A percentile compares a stretch with the other conserved stretches of the same genome.
phyloP scores from a whole-genome alignment of 1,140 invertebrate genomes.

The Akabosia matsudoensis region DNA sequence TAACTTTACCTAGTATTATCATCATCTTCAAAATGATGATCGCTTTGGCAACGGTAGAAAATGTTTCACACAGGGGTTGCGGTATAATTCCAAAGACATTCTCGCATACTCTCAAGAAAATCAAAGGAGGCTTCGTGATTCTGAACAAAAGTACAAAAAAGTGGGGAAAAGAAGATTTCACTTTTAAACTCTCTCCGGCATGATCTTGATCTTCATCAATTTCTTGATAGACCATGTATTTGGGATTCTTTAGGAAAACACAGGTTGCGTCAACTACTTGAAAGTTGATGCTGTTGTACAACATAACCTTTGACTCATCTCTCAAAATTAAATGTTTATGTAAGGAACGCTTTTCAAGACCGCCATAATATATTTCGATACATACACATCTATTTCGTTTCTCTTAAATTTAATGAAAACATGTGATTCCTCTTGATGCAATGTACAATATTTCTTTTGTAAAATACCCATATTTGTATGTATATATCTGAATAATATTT shows the following conservation, averaged over 20 bases:
- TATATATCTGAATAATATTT: no score
- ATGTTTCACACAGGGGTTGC: no score
- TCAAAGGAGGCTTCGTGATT: conserved; percentile 7
- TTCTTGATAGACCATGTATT: no score
- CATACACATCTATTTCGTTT: no score
- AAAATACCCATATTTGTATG: no score
- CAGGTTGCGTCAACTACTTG: not conserved
- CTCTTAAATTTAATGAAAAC: no score
- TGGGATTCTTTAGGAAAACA: not conserved
- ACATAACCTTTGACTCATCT: not conserved
- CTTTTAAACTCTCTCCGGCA: conserved; percentile 1
- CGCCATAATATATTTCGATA: not conserved
- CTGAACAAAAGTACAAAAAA: not conserved
- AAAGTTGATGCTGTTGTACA: not conserved
- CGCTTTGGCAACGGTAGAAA: not conserved
- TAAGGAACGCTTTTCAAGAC: no score
- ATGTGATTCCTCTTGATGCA: no score
- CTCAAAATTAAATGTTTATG: not conserved
- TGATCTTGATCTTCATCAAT: not conserved
- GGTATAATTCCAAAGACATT: no score
- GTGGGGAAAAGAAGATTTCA: not conserved
- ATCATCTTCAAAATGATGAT: not conserved
- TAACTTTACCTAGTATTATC: not conserved
- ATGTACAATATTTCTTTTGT: no score
- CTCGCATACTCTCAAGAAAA: no score